phyloP scores from a whole-genome alignment of 2,797 vertebrate genomes.

The Falco naumanni region DNA sequence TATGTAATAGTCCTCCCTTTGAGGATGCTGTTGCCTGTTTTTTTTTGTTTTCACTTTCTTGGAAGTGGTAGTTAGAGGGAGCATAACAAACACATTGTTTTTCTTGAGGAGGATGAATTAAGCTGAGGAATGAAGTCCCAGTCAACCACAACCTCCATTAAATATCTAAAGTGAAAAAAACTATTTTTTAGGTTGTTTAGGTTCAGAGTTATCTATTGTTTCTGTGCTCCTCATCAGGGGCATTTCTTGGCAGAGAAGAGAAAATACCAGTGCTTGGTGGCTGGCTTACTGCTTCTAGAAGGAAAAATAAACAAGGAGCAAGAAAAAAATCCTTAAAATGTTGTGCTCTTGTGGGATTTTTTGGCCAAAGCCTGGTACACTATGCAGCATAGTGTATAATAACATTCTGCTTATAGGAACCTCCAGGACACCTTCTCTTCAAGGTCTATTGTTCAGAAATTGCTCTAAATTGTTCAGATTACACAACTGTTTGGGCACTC shows the following conservation, averaged over 20 bases:
- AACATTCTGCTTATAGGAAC: background rate
- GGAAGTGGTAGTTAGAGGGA: conserved; percentile 11
- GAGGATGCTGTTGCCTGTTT: conserved; percentile 14
- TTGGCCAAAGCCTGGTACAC: background rate
- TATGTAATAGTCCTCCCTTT: conserved; percentile 42
- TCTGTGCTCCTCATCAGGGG: background rate
- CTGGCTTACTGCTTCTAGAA: background rate
- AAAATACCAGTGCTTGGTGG: background rate
- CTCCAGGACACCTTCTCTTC: background rate
- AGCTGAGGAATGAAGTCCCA: background rate
- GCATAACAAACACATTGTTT: conserved; percentile 21
- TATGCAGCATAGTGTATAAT: fast-evolving
- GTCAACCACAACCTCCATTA: background rate
- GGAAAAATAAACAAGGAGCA: background rate
- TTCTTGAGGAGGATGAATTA: conserved; percentile 9
- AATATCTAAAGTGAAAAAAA: background rate
- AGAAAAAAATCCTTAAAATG: background rate
- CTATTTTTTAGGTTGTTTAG: background rate
- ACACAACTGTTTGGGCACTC: background rate
- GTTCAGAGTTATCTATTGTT: background rate
- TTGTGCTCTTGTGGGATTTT: background rate
- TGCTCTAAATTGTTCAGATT: background rate
- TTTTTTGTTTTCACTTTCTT: conserved; percentile 54
- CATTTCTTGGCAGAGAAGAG: background rate
- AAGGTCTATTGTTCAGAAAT: background rate